Base-by-base conservation (phyloP, 2,888 invertebrate genomes). In the Pseudococcus longispinus region DNA sequence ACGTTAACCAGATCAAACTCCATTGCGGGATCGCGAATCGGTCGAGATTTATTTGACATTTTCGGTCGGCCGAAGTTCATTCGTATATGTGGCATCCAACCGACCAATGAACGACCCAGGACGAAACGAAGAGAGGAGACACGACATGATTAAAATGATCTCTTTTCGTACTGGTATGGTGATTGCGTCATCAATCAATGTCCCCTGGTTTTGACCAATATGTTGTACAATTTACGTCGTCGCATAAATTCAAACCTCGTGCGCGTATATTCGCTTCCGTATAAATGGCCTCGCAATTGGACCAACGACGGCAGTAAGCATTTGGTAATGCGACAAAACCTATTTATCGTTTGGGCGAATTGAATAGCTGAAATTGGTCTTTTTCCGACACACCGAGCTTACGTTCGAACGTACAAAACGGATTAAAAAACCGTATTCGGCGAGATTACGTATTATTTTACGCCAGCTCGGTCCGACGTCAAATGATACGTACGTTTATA, bases 151-250 rank as follows among this genome's bases (percentile, higher is more conserved):
- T 80, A 80, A 42, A 80, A 80, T 29, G 77, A 80, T 80, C 77
- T 37, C 60, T 60, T 60, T 23, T 80, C 42, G 77, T 29, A 23
- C 23, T 9, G 23, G 60, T 70, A 70, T 70, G 70, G 70, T 80
- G 77, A 80, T 80, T 80, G 77, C 77, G 77, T 80, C 77, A 80
- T 80, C 77, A 37, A 80, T 80, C 77, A 80, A 80, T 42, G 77
- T 80, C 77, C 77, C 42, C 42, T 11, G 29, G 37, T 80, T 80
- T 60, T 42, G 77, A 80, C 77, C 77, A 80, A 80, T 80, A 80
- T 42, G 77, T 70, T 42, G 77, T 74, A 29, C 77, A 29, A 20
- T 80, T 42, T 20, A 80, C 32, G 42, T 20, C 77, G 77, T 32
- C 77, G 77, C 77, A 42, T 80, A 80, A 80, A 80, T 80, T 37